Evolutionary conservation across 2,113 vertebrate genomes (phyloP).

Genomic region (Dissostichus mawsoni): DNA sequence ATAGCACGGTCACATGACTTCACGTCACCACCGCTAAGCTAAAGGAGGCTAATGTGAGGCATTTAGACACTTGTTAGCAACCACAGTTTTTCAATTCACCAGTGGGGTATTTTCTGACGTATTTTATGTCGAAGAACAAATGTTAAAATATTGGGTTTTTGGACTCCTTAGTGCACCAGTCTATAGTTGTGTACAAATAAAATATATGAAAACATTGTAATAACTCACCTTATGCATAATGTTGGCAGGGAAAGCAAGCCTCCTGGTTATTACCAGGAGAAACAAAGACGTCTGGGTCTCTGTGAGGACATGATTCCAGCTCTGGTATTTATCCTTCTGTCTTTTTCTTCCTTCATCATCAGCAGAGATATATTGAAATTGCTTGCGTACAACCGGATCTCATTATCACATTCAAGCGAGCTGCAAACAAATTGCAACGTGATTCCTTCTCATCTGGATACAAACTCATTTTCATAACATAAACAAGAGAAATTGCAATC

Average conservation of each 20-base stretch:
- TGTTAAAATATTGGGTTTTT: too few relatives aligned
- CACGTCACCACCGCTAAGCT: too few relatives aligned
- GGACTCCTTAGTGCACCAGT: too few relatives aligned
- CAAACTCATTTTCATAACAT: conserved; percentile 73
- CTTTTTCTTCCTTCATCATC: conserved; percentile 44
- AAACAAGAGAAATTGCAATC: conserved; percentile 77
- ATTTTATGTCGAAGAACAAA: too few relatives aligned
- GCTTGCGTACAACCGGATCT: conserved; percentile 64
- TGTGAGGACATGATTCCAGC: conserved; percentile 24
- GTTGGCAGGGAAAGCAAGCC: too few relatives aligned
- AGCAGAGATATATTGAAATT: conserved; percentile 58
- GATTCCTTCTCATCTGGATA: conserved; percentile 69
- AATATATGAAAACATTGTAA: conserved; percentile 4
- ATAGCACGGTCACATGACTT: too few relatives aligned
- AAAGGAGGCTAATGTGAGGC: too few relatives aligned
- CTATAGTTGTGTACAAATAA: background rate
- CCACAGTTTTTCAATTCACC: too few relatives aligned
- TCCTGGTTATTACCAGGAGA: conserved; percentile 29
- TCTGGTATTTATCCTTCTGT: conserved; percentile 30
- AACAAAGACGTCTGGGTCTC: conserved; percentile 25
- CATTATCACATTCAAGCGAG: conserved; percentile 71
- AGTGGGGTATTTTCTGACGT: too few relatives aligned
- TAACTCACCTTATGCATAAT: background rate
- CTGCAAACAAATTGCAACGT: conserved; percentile 68
- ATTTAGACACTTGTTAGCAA: too few relatives aligned